Evolutionary conservation across 2,113 vertebrate genomes (phyloP).

Genomic region (Silurus asotus): DNA sequence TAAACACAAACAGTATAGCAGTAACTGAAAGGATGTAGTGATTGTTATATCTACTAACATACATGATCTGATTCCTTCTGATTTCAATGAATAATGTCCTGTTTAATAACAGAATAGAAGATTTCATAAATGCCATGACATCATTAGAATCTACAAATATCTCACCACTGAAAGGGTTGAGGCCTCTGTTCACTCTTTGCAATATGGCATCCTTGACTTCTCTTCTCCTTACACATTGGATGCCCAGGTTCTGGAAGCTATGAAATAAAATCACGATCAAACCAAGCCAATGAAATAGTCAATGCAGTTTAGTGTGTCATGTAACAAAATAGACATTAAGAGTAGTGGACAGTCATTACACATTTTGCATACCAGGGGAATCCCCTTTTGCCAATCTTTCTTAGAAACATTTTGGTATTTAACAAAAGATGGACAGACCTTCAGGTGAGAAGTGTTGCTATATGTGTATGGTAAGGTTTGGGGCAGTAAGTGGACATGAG

Average conservation of each 20-base stretch:
- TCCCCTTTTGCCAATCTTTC: constrained; percentile 66
- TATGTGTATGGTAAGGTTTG: constrained; percentile 15
- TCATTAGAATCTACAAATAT: constrained; percentile 8
- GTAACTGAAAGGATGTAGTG: constrained; percentile 24
- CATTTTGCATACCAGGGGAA: constrained; percentile 83
- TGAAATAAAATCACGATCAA: constrained; percentile 9
- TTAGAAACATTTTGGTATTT: constrained; percentile 72
- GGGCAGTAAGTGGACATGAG: constrained; percentile 17
- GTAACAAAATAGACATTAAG: not conserved
- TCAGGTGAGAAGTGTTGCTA: constrained; percentile 56
- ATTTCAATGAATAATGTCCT: not conserved
- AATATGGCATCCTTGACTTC: constrained; percentile 92
- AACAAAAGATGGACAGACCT: constrained; percentile 73
- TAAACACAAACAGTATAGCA: constrained; percentile 5
- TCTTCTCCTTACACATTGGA: constrained; percentile 95
- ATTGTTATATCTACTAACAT: constrained; percentile 4
- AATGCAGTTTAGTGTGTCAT: not conserved
- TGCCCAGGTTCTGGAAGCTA: constrained; percentile 97
- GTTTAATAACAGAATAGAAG: not conserved
- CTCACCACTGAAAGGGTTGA: constrained; percentile 95
- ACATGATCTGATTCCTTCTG: not conserved
- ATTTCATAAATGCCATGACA: not conserved
- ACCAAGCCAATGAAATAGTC: not conserved
- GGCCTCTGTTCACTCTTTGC: constrained; percentile 82
- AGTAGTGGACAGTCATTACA: not conserved